Base-by-base conservation (phyloP, 1,140 invertebrate species). In the Magallana ariakensis region DNA sequence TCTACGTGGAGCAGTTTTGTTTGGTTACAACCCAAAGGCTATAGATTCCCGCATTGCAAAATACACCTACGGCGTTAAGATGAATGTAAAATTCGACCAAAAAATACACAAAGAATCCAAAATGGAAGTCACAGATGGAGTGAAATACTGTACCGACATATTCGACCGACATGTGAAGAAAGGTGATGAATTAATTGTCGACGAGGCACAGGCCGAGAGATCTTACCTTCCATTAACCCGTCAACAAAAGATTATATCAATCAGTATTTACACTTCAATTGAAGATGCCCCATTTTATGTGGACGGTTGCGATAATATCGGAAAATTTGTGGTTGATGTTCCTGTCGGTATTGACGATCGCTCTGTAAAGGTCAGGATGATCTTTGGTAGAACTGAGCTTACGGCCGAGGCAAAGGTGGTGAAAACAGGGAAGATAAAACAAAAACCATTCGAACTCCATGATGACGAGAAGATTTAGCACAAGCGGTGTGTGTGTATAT, bases 1-100 rank as follows among this genome's bases (percentile, higher is more conserved):
- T 2, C 53, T 91, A 19, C 90, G 88, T 33, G 90, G 90, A 26
- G 90, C 90, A 7, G 89, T 91, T 55, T 82, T 90, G 55, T 91
- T 89, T 84, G 90, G 90, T 15, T 87, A 90, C 26, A 82, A 57
- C 5, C 90, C 90, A 11, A 86, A 88, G 16, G 62, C 84, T 8
- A 90, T 91, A 70, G 70, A 83, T 6, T 86, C 82, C 16, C 81
- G 90, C 15, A 70, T 88, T 55, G 87, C 90, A 6, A 85, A 86
- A 15, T 90, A 83, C 62, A 91, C 90, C 1, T 91, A 90, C 33
- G 90, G 90, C 9, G 83, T 90, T 5, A 62, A 87, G 15, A 89
- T 81, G 54, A 83, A n/a, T 7, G 75, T 75, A 0, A 60, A 83
- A 8, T 91, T 90, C 82, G 85, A 88, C 13, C 16, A 54, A 9